Evolutionary conservation across 2,888 invertebrate genomes (phyloP).

Genomic region (Doris montereyensis): DNA sequence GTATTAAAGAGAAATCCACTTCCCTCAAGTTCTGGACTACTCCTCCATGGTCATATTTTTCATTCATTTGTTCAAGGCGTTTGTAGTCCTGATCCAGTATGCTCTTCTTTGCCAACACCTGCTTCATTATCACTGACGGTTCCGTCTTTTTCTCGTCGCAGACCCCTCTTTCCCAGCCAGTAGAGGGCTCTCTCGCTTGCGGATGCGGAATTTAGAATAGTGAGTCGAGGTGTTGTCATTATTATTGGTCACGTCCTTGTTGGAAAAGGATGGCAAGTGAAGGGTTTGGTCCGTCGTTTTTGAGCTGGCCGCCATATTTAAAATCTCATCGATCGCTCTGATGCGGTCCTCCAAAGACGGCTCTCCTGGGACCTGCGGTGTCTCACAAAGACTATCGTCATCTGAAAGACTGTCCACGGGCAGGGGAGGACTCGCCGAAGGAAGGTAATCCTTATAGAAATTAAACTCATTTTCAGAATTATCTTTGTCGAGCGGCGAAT

Average conservation of each 20-base stretch:
- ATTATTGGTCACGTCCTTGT: constrained; percentile 45
- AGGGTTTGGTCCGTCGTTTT: constrained; percentile 40
- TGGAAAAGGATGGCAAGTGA: constrained; percentile 22
- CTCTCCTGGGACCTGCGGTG: constrained; percentile 38
- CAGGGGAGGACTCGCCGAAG: constrained; percentile 17
- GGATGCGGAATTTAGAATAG: constrained; percentile 70
- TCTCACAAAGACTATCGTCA: constrained; percentile 37
- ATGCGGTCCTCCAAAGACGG: constrained; percentile 90
- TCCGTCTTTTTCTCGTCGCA: constrained; percentile 77
- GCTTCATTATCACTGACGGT: constrained; percentile 94
- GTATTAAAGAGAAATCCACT: neutral
- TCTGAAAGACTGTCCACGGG: constrained; percentile 38
- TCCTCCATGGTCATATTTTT: constrained; percentile 81
- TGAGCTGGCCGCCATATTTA: constrained; percentile 39
- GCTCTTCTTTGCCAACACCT: constrained; percentile 90
- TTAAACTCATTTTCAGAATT: constrained; percentile 18
- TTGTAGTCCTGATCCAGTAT: constrained; percentile 96
- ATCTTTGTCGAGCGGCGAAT: constrained; percentile 25
- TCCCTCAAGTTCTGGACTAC: constrained; percentile 50
- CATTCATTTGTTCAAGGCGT: constrained; percentile 85
- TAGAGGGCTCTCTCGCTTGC: constrained; percentile 64
- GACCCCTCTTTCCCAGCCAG: constrained; percentile 40
- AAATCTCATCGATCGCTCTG: constrained; percentile 82
- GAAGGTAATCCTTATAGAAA: neutral
- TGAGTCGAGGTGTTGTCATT: constrained; percentile 43